A percentile compares a stretch with the other conserved stretches of the same genome.
phyloP scores from a whole-genome alignment of 2,113 vertebrate genomes.

The Bubalus kerabau region DNA sequence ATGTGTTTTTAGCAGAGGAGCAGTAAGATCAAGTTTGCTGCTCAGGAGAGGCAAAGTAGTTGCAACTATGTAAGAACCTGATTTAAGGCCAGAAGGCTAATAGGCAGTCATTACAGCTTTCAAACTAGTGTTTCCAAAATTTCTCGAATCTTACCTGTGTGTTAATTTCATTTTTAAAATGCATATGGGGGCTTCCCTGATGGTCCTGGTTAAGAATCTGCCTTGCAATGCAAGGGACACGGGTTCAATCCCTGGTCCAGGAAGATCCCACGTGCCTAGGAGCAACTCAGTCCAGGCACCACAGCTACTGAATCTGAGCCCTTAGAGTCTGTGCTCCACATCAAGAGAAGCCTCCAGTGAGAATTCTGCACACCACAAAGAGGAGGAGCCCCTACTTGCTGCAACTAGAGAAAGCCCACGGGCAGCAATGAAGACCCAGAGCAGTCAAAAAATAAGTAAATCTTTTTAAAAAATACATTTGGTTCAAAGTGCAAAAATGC shows the following conservation, averaged over 20 bases:
- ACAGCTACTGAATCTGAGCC: background rate
- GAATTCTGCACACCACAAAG: fast-evolving
- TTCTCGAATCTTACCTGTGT: background rate
- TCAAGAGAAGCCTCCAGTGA: background rate
- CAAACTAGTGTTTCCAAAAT: background rate
- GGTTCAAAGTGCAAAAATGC: background rate
- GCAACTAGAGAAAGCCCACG: background rate
- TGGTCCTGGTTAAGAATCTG: background rate
- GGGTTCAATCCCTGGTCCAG: background rate
- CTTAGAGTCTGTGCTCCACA: background rate
- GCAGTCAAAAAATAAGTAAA: background rate
- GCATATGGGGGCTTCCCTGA: background rate
- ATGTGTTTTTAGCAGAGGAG: background rate
- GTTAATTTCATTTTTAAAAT: background rate
- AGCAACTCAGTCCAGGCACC: background rate
- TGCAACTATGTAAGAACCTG: background rate
- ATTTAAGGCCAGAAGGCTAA: background rate
- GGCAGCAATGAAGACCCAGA: background rate
- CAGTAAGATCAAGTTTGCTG: background rate
- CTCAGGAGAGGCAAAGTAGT: background rate
- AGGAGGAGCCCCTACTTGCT: background rate
- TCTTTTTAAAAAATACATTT: background rate
- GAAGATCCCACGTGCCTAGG: background rate
- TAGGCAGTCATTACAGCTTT: background rate
- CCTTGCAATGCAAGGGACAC: background rate